phyloP scores from a whole-genome alignment of 2,113 vertebrate species.

The Marcusenius ussheri region DNA sequence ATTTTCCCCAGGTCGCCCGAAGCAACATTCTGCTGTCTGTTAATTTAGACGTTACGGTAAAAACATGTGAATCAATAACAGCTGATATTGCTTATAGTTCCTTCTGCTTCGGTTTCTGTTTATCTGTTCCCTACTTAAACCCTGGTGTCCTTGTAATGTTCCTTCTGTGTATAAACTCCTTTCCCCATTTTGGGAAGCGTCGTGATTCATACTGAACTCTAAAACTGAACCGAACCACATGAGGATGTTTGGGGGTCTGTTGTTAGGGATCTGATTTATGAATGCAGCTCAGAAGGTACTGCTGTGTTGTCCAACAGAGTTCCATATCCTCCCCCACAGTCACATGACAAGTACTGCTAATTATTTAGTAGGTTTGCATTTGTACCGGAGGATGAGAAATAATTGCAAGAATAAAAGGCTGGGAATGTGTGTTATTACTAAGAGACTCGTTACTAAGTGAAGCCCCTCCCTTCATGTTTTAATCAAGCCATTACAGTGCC shows the following conservation, averaged over 20 bases:
- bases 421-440: background rate
- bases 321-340: background rate
- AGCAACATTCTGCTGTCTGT: background rate
- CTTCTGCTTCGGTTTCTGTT: background rate
- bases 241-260: background rate
- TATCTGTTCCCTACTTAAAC: background rate
- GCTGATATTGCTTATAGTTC: background rate
- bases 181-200: background rate
- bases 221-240: background rate
- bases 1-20: background rate
- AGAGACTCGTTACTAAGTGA: background rate
- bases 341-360: background rate
- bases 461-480: background rate
- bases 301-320: background rate
- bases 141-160: background rate
- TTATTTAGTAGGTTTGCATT: background rate
- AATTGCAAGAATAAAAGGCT: background rate
- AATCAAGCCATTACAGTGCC: background rate
- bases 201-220: background rate
- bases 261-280: background rate
- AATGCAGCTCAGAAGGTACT: background rate
- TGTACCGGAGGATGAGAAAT: background rate
- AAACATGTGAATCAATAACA: background rate
- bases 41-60: background rate
- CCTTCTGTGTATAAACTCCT: background rate